Base-by-base conservation (phyloP, 2,888 invertebrate species). In the Parapristionchus giblindavisi region DNA sequence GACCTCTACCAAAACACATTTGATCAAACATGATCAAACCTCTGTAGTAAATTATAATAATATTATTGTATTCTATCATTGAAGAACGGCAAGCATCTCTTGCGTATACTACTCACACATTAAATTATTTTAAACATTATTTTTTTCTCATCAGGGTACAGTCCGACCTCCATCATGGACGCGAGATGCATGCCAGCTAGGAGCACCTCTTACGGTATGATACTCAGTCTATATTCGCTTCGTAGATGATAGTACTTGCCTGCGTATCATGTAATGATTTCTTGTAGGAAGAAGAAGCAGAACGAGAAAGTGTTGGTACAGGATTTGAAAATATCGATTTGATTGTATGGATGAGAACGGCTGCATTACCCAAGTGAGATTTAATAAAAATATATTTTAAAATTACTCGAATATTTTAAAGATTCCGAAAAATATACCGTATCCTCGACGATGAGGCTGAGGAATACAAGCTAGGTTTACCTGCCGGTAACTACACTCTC, bases 341-440 rank as follows among this genome's bases (percentile, higher is more conserved):
- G 2, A 71, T 71, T 27, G 71, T 71, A 21, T 71, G 71, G 71
- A 71, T 71, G 71, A 56, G 40, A 29, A 14, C 71, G 4, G 71
- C 71, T 38, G 71, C 71, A 5, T 43, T 71, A 11, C 71, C 71
- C 11, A 71, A 71, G 71, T 71, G 27, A 56, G 54, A 43, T 43
- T 8, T 43, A 17, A 14, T 43, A 17, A 43, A 43, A 43, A 43
- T 43, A 43, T 43, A 17, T 17, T 43, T 17, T 17, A 17, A 17
- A 43, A 14, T 17, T 14, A 14, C 8, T 17, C 17, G 43, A 43
- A 43, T 43, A 43, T 17, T 43, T 32, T 40, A 40, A 11, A 58
- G 71, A 56, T 71, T 71, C 58, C 71, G 71, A 38, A 71, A 71
- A 40, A 54, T 71, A 54, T 71, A 71, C 40, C 71, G 71, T 40